A percentile compares a stretch with the other conserved stretches of the same genome.
phyloP scores from a whole-genome alignment of 2,113 vertebrate species.

The Morone chrysops region DNA sequence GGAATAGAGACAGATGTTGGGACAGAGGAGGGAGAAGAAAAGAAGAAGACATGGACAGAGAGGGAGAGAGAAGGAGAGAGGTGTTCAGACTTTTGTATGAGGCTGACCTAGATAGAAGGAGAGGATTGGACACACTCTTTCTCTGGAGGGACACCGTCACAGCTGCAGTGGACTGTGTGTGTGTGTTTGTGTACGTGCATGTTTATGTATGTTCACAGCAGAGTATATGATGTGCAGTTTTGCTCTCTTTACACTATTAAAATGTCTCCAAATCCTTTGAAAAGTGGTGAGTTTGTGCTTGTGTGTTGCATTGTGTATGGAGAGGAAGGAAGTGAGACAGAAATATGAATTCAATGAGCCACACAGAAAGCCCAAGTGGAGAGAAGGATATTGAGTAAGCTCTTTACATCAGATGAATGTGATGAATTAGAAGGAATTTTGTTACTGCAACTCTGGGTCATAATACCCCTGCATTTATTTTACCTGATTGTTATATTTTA shows the following conservation, averaged over 20 bases:
- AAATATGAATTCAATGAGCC: slow-evolving; percentile 27
- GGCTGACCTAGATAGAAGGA: slow-evolving; percentile 75
- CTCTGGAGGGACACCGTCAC: slow-evolving; percentile 68
- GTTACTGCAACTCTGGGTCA: not conserved
- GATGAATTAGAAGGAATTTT: slow-evolving; percentile 14
- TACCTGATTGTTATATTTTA: not conserved
- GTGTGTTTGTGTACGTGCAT: slow-evolving; percentile 11
- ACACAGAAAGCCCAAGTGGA: slow-evolving; percentile 11
- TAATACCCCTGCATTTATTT: not conserved
- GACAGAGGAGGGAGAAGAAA: slow-evolving; percentile 45
- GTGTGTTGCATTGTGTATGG: slow-evolving; percentile 10
- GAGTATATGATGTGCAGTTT: slow-evolving; percentile 30
- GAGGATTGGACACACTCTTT: slow-evolving; percentile 76
- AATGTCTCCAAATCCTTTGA: slow-evolving; percentile 32
- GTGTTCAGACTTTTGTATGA: slow-evolving; percentile 65
- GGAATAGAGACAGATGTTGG: slow-evolving; percentile 55
- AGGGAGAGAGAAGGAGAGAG: slow-evolving; percentile 46
- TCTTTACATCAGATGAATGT: slow-evolving; percentile 27
- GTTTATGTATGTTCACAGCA: slow-evolving; percentile 50
- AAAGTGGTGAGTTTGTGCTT: slow-evolving; percentile 7
- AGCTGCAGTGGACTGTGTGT: slow-evolving; percentile 61
- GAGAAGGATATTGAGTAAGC: slow-evolving; percentile 17
- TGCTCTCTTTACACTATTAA: slow-evolving; percentile 34
- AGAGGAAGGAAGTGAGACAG: slow-evolving; percentile 8
- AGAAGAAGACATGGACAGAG: slow-evolving; percentile 27